phyloP scores from a whole-genome alignment of 23 tunicate genomes.

The Halocynthia roretzi region DNA sequence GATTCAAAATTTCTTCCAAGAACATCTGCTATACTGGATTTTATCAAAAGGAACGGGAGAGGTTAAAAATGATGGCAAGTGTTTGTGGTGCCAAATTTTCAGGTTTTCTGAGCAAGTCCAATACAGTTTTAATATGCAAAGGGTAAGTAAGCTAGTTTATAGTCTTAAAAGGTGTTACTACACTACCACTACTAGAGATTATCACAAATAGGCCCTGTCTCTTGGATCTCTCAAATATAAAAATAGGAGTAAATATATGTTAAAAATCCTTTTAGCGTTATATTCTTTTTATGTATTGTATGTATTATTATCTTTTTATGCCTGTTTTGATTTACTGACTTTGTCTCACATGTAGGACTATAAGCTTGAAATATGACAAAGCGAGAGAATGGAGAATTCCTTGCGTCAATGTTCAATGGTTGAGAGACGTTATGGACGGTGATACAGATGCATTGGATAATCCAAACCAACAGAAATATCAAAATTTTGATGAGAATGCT shows the following conservation, averaged over 20 bases:
- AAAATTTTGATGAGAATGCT: slow-evolving; percentile 27
- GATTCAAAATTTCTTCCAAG: slow-evolving; percentile 23
- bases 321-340: too few species aligned
- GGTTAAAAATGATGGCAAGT: slow-evolving; percentile 65
- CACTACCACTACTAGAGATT: too few species aligned
- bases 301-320: neutral
- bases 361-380: slow-evolving; percentile 54
- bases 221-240: too few species aligned
- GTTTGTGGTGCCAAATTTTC: slow-evolving; percentile 72
- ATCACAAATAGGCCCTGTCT: too few species aligned
- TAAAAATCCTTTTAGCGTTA: neutral
- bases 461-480: slow-evolving; percentile 40
- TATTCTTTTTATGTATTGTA: neutral
- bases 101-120: slow-evolving; percentile 37
- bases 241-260: too few species aligned
- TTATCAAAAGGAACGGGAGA: slow-evolving; percentile 65
- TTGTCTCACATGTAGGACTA: slow-evolving; percentile 5
- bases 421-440: slow-evolving; percentile 65
- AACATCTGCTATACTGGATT: slow-evolving; percentile 69
- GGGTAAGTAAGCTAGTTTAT: slow-evolving; percentile 24
- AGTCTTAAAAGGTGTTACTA: too few species aligned
- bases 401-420: slow-evolving; percentile 59
- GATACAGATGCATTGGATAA: slow-evolving; percentile 23
- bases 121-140: slow-evolving; percentile 63
- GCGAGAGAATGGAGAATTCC: slow-evolving; percentile 74